Evolutionary conservation across 2,888 invertebrate genomes (phyloP).

Genomic region (Agriopis aurantiaria): DNA sequence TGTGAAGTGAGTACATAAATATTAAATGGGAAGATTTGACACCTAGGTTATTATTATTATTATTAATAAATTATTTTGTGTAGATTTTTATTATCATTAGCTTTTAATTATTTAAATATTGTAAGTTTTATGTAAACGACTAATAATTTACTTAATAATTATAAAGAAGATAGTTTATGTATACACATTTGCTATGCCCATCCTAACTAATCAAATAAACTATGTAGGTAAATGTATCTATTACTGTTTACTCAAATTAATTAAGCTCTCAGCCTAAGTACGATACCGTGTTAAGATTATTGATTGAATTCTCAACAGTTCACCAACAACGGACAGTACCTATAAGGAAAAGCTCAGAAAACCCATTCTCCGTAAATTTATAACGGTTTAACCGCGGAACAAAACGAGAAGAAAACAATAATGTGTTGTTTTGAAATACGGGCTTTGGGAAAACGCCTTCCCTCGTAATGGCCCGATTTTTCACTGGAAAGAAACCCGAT

Average conservation of each 20-base stretch:
- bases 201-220: too few relatives aligned
- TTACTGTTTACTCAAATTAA: slow-evolving; percentile 10
- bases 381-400: slow-evolving; percentile 73
- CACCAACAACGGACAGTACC: slow-evolving; percentile 46
- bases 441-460: slow-evolving; percentile 64
- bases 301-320: slow-evolving; percentile 41
- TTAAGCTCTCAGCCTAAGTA: slow-evolving; percentile 7
- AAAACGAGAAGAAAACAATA: slow-evolving; percentile 80
- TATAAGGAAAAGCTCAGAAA: slow-evolving; percentile 57
- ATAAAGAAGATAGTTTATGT: too few relatives aligned
- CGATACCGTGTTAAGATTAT: slow-evolving; percentile 46
- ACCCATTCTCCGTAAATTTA: slow-evolving; percentile 71
- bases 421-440: slow-evolving; percentile 84
- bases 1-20: too few relatives aligned
- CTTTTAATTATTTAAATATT: too few relatives aligned
- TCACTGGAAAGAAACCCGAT: slow-evolving; percentile 75
- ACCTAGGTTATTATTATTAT: too few relatives aligned
- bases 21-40: too few relatives aligned
- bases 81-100: too few relatives aligned
- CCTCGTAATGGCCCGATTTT: slow-evolving; percentile 80
- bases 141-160: too few relatives aligned
- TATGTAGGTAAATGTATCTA: too few relatives aligned
- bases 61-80: too few relatives aligned
- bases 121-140: too few relatives aligned
- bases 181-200: too few relatives aligned